A percentile compares a stretch with the other conserved stretches of the same genome.
Conservation (phyloP, 2,888 invertebrate species). For the Volucella inanis region DNA sequence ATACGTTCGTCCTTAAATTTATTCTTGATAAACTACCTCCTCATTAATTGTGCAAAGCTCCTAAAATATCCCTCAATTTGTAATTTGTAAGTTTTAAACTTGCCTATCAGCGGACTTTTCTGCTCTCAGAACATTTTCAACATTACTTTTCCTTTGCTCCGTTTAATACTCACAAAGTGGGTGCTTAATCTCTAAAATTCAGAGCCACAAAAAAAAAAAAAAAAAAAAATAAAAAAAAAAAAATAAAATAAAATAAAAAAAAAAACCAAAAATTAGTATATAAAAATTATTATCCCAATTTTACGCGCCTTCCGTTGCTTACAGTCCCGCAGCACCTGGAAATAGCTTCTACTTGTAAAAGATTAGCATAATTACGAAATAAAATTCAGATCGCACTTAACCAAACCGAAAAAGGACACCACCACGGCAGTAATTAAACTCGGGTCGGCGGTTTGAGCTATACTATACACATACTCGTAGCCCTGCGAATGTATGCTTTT, state of each 20-base stretch:
- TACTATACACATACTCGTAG: slow-evolving; percentile 52
- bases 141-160: slow-evolving; percentile 31
- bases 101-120: slow-evolving; percentile 42
- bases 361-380: slow-evolving; percentile 73
- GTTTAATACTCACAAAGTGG: slow-evolving; percentile 32
- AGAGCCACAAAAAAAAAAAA: slow-evolving; percentile 11
- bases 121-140: slow-evolving; percentile 42
- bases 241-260: slow-evolving; percentile 14
- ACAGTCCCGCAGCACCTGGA: slow-evolving; percentile 10
- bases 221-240: slow-evolving; percentile 10
- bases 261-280: neutral
- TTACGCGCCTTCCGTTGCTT: neutral
- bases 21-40: slow-evolving; percentile 47
- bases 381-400: slow-evolving; percentile 69
- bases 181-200: slow-evolving; percentile 3
- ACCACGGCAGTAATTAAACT: neutral
- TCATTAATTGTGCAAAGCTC: slow-evolving; percentile 36
- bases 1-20: neutral
- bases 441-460: slow-evolving; percentile 58
- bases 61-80: slow-evolving; percentile 16
- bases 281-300: slow-evolving; percentile 53
- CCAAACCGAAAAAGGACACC: slow-evolving; percentile 44
- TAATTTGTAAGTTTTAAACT: slow-evolving; percentile 51
- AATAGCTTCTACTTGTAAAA: slow-evolving; percentile 55
- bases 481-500: neutral